Evolutionary conservation across 2,113 vertebrate genomes (phyloP).

Genomic region (Toxotes jaculatrix): DNA sequence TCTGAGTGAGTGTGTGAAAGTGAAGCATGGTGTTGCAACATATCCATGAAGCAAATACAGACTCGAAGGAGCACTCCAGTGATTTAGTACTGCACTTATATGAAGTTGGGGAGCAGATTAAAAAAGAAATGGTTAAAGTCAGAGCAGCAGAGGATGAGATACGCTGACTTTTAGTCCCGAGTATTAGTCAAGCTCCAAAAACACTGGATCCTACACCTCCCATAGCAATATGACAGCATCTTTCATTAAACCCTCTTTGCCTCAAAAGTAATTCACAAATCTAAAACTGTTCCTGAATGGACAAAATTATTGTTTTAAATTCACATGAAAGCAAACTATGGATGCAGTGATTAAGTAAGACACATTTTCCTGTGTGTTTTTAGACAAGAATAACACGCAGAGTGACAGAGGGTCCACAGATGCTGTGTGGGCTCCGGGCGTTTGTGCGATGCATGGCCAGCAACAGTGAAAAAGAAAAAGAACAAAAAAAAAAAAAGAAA

Average conservation of each 20-base stretch:
- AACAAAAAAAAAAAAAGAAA: not conserved
- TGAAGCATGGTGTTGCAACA: not conserved
- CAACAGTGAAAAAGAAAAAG: constrained; percentile 24
- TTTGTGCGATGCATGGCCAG: constrained; percentile 59
- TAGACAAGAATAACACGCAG: not conserved
- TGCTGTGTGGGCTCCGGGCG: constrained; percentile 18
- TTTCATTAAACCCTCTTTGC: not conserved
- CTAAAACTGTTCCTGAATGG: too few species aligned
- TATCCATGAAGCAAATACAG: not conserved
- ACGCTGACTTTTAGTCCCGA: not conserved
- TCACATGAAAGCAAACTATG: not conserved
- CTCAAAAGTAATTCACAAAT: too few species aligned
- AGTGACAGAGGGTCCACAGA: constrained; percentile 20
- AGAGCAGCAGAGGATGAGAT: not conserved
- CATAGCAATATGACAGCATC: not conserved
- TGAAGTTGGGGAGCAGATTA: not conserved
- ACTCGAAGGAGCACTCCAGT: not conserved
- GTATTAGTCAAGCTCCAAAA: not conserved
- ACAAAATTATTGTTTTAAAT: not conserved
- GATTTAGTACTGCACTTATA: not conserved
- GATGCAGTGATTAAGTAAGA: not conserved
- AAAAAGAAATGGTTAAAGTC: not conserved
- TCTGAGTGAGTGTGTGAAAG: not conserved
- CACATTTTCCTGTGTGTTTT: not conserved
- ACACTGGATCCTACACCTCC: not conserved